Evolutionary conservation across 1,140 invertebrate species (phyloP).

Genomic region (Trachymyrmex septentrionalis): DNA sequence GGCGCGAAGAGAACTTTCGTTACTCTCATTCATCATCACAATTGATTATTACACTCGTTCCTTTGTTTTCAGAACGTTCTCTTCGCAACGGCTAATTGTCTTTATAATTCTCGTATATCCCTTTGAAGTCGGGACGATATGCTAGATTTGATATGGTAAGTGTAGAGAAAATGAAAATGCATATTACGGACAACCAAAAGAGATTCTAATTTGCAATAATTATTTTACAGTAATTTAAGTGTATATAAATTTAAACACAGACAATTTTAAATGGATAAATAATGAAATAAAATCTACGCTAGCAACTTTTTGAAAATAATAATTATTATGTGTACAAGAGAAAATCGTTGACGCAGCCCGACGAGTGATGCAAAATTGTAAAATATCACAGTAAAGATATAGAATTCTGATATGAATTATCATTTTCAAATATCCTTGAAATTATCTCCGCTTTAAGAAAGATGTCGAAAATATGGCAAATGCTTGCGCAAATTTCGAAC

Average conservation of each 20-base stretch:
- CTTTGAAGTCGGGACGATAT: slow-evolving; percentile 6
- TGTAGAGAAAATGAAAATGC: slow-evolving; percentile 30
- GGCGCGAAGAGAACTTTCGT: slow-evolving; percentile 60
- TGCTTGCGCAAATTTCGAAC: not conserved
- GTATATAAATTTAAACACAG: not conserved
- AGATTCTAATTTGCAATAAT: not conserved
- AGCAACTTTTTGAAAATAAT: not conserved
- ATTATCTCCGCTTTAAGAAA: not conserved
- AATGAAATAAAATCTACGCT: not conserved
- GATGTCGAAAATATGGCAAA: not conserved
- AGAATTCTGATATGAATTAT: not conserved
- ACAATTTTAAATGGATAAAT: not conserved
- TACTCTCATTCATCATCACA: slow-evolving; percentile 59
- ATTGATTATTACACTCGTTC: slow-evolving; percentile 55
- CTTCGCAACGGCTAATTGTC: slow-evolving; percentile 48
- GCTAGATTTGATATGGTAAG: slow-evolving; percentile 10
- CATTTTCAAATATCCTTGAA: not conserved
- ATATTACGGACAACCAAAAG: not conserved
- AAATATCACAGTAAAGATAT: not conserved
- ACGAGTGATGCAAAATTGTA: not conserved
- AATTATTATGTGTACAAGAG: slow-evolving; percentile 6
- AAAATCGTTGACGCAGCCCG: not conserved
- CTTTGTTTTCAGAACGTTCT: slow-evolving; percentile 58
- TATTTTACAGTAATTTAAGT: slow-evolving; percentile 11
- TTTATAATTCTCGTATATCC: slow-evolving; percentile 42